Conservation (phyloP, 2,113 vertebrate genomes). For the Capreolus pygargus region DNA sequence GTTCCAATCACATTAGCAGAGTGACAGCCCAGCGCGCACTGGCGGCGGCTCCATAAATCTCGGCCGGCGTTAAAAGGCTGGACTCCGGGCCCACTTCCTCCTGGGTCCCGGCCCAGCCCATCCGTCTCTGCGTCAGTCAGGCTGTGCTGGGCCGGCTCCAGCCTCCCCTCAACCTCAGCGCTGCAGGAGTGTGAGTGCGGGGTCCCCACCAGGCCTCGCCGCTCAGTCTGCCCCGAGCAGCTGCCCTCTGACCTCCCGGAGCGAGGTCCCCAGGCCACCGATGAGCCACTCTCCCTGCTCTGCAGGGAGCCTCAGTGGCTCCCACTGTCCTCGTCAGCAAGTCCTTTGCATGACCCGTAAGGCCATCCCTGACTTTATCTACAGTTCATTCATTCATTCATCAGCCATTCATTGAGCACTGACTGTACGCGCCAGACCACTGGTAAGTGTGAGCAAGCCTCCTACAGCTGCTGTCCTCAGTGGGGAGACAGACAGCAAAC, state of each 20-base stretch:
- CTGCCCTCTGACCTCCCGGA: not conserved
- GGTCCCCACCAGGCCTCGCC: fast-evolving
- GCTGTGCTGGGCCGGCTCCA: not conserved
- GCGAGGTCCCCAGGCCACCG: not conserved
- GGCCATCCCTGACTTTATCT: not conserved
- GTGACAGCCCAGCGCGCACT: slow-evolving; percentile 27
- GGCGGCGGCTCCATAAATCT: slow-evolving; percentile 55
- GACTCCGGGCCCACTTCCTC: slow-evolving; percentile 47
- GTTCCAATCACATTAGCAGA: slow-evolving; percentile 58
- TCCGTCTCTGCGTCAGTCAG: not conserved
- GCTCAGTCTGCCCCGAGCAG: not conserved
- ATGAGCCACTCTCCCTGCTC: not conserved
- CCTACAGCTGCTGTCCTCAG: not conserved
- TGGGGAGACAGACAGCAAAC: not conserved
- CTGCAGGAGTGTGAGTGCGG: not conserved
- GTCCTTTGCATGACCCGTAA: fast-evolving
- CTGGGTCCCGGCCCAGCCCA: not conserved
- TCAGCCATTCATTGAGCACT: not conserved
- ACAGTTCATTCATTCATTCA: not conserved
- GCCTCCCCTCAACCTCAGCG: not conserved
- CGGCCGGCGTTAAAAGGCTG: not conserved
- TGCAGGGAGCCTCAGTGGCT: too few species aligned
- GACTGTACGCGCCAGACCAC: not conserved
- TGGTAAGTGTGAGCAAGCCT: not conserved
- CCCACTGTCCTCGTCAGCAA: not conserved